Conservation (phyloP, 2,113 vertebrate species). For the Nycticorax nycticorax region DNA sequence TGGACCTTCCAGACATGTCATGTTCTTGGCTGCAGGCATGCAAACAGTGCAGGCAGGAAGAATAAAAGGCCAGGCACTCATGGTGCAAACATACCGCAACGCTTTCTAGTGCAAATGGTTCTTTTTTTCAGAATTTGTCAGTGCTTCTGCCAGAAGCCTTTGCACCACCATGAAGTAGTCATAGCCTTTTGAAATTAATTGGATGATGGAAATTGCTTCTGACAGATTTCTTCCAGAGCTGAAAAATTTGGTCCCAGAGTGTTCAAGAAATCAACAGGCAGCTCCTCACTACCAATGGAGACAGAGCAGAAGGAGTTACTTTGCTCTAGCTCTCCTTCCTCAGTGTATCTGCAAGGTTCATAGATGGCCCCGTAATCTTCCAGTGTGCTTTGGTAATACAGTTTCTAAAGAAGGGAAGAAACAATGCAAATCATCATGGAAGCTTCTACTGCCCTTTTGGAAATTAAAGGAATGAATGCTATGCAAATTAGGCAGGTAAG, state of each 20-base stretch:
- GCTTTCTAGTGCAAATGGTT: neutral
- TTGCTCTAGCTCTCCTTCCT: slow-evolving; percentile 68
- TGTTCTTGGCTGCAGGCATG: neutral
- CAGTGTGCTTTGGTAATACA: neutral
- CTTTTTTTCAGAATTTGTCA: neutral
- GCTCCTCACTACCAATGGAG: neutral
- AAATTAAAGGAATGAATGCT: neutral
- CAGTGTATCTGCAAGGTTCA: slow-evolving; percentile 49
- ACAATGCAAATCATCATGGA: neutral
- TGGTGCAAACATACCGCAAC: neutral
- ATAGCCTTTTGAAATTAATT: neutral
- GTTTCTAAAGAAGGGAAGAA: slow-evolving; percentile 56
- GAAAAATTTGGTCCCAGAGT: slow-evolving; percentile 71
- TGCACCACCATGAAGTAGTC: neutral
- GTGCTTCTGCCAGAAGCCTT: neutral
- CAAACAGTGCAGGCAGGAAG: neutral
- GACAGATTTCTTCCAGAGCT: slow-evolving; percentile 52
- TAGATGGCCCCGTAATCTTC: neutral
- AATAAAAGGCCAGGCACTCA: neutral
- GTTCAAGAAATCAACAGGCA: slow-evolving; percentile 62
- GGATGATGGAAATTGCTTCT: neutral
- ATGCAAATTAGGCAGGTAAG: neutral
- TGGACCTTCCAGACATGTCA: accelerated
- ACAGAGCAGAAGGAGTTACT: slow-evolving; percentile 62
- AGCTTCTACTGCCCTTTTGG: neutral